Conservation (phyloP, 2,797 vertebrate genomes). For the Ptychadena robeensis region DNA sequence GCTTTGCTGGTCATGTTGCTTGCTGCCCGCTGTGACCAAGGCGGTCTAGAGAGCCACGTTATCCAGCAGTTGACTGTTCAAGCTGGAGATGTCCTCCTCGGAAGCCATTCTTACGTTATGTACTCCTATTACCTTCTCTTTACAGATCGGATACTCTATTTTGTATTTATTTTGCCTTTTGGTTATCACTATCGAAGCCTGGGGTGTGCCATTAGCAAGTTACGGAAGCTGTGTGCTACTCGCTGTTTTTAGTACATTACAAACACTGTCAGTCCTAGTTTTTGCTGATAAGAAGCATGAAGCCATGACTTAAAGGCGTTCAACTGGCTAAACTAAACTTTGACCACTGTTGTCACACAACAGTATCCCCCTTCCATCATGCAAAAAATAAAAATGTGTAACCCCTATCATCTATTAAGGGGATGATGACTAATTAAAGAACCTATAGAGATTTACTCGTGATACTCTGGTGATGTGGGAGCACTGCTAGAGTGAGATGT, state of each 20-base stretch:
- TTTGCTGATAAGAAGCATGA: conserved; percentile 69
- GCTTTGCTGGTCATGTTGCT: conserved; percentile 79
- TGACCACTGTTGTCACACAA: not conserved
- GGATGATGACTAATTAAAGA: too few species aligned
- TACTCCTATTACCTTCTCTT: conserved; percentile 81
- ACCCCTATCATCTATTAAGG: too few species aligned
- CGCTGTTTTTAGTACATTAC: conserved; percentile 77
- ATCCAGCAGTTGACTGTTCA: conserved; percentile 79
- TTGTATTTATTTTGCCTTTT: conserved; percentile 64
- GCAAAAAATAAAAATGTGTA: not conserved
- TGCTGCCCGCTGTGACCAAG: conserved; percentile 76
- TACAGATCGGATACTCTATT: conserved; percentile 71
- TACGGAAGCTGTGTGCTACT: conserved; percentile 78
- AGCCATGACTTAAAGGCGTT: conserved; percentile 56
- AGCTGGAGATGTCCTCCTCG: conserved; percentile 84
- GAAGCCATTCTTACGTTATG: conserved; percentile 80
- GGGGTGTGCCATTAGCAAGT: conserved; percentile 75
- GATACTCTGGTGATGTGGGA: not conserved
- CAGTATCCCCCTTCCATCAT: not conserved
- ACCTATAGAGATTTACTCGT: not conserved
- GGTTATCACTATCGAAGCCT: conserved; percentile 71
- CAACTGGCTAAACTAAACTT: not conserved
- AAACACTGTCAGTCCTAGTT: conserved; percentile 34
- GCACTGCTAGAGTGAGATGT: not conserved
- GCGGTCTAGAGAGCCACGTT: conserved; percentile 76